phyloP scores from a whole-genome alignment of 2,888 invertebrate genomes.

The Craniophora ligustri region DNA sequence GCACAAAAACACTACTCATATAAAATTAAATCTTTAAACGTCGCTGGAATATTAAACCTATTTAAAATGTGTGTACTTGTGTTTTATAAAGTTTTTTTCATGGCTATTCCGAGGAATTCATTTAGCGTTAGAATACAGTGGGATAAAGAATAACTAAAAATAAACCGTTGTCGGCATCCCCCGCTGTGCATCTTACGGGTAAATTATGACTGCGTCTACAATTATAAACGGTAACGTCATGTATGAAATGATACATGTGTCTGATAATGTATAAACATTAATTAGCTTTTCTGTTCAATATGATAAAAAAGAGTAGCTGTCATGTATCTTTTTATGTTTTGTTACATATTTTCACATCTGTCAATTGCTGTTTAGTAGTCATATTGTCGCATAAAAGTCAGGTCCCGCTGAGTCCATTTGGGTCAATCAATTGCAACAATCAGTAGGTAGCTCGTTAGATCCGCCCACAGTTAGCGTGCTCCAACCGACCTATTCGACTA shows the following conservation, averaged over 20 bases:
- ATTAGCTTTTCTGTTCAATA: not conserved
- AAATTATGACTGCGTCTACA: constrained; percentile 29
- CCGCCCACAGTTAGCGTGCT: constrained; percentile 58
- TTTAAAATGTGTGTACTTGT: constrained; percentile 26
- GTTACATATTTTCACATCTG: constrained; percentile 22
- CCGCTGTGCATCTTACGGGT: constrained; percentile 26
- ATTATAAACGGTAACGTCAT: constrained; percentile 25
- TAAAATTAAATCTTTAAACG: constrained; percentile 54
- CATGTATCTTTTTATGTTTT: too few relatives aligned
- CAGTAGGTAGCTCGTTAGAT: constrained; percentile 59
- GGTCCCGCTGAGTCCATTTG: constrained; percentile 67
- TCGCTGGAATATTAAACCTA: constrained; percentile 44
- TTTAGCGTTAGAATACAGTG: constrained; percentile 25
- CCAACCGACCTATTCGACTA: constrained; percentile 47
- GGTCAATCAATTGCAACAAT: constrained; percentile 77
- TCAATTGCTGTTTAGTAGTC: constrained; percentile 61
- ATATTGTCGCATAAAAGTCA: constrained; percentile 64
- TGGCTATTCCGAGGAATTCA: constrained; percentile 29
- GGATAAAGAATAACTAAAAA: constrained; percentile 28
- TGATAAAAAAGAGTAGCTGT: too few relatives aligned
- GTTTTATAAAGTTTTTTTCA: constrained; percentile 30
- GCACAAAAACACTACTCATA: constrained; percentile 49
- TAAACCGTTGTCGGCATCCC: constrained; percentile 23
- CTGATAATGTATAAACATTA: not conserved
- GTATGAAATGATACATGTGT: constrained; percentile 11